Conservation (phyloP, 2,797 vertebrate genomes). For the Chloroceryle inda region DNA sequence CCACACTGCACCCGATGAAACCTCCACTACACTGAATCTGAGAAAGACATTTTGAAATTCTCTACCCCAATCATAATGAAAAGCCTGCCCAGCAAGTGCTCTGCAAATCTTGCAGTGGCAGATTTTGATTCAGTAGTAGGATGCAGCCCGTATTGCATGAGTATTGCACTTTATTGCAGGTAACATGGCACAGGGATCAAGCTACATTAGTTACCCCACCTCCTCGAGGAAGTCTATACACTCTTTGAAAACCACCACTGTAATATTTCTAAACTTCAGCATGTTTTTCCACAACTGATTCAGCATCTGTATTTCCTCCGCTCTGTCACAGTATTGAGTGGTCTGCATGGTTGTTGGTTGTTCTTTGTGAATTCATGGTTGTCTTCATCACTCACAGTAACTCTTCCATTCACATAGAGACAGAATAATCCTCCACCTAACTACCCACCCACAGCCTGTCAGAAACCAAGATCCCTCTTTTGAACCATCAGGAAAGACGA, state of each 20-base stretch:
- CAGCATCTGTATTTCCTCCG: neutral
- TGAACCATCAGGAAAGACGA: neutral
- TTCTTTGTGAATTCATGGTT: neutral
- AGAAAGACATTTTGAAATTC: neutral
- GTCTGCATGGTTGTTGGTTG: neutral
- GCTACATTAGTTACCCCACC: neutral
- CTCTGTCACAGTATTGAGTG: neutral
- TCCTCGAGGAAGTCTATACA: neutral
- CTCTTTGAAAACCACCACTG: neutral
- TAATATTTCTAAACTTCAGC: neutral
- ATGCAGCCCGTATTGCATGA: neutral
- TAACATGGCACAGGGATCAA: fast-evolving
- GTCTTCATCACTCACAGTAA: neutral
- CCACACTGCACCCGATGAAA: neutral
- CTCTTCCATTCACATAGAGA: neutral
- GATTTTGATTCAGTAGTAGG: neutral
- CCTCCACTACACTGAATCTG: neutral
- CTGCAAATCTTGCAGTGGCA: neutral
- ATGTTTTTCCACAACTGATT: neutral
- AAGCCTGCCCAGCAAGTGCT: neutral
- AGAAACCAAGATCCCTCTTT: neutral
- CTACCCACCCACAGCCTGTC: neutral
- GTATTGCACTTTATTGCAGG: neutral
- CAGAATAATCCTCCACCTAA: neutral
- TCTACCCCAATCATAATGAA: neutral